Percentiles rank a stretch among this genome's conserved stretches.
Evolutionary conservation across 64 coral and sea anemone species (phyloP).

Genomic region (Porites australiensis): DNA sequence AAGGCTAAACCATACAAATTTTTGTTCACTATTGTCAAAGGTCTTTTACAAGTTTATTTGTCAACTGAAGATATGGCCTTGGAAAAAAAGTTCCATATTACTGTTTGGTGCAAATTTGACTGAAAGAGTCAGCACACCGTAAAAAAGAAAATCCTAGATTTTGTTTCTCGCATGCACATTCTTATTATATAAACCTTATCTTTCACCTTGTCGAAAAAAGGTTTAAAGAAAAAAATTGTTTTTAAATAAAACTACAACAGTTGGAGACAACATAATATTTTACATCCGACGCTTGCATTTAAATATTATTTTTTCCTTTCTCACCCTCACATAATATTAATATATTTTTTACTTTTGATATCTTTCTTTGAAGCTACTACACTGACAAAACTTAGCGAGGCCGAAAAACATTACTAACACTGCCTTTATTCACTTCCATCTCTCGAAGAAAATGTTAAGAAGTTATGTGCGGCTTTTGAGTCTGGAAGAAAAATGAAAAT

Average conservation of each 20-base stretch:
- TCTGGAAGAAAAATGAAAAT: no score
- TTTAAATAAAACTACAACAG: constrained; percentile 36
- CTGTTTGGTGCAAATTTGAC: not conserved
- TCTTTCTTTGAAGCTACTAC: not conserved
- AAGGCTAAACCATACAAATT: no score
- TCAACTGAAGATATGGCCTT: no score
- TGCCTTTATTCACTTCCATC: no score
- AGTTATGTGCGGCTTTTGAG: no score
- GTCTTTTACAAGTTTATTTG: no score
- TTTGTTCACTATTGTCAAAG: no score
- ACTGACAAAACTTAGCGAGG: no score
- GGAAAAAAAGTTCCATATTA: no score
- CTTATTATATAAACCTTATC: not conserved
- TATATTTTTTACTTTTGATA: not conserved
- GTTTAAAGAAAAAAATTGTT: not conserved
- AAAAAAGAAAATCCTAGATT: not conserved
- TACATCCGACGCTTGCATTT: constrained; percentile 18
- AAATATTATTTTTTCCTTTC: constrained; percentile 37
- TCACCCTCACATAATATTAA: not conserved
- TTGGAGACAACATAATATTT: constrained; percentile 7
- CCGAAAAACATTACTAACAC: no score
- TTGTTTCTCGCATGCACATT: not conserved
- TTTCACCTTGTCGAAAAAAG: not conserved
- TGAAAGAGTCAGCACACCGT: not conserved
- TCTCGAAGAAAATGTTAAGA: no score